Evolutionary conservation across 2,888 invertebrate genomes (phyloP).

Genomic region (Eustalomyia histrio): DNA sequence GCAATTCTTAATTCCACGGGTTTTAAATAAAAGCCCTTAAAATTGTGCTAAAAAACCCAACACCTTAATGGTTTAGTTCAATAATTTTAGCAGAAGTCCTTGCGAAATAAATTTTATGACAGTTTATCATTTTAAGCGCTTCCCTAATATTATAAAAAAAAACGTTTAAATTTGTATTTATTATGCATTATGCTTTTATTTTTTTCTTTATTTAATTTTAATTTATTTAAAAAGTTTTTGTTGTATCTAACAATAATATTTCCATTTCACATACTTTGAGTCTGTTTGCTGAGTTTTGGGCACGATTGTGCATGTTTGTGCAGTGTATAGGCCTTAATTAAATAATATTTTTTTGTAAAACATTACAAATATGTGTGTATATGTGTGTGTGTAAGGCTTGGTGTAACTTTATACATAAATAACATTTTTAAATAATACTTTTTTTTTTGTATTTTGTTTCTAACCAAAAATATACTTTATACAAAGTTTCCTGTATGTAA

Average conservation of each 20-base stretch:
- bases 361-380: conserved; percentile 11
- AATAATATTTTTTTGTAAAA: conserved; percentile 24
- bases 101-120: too few relatives aligned
- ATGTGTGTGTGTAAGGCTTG: conserved; percentile 27
- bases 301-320: conserved; percentile 42
- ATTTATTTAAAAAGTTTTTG: too few relatives aligned
- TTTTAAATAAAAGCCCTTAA: too few relatives aligned
- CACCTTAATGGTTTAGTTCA: too few relatives aligned
- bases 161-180: too few relatives aligned
- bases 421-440: conserved; percentile 52
- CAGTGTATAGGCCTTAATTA: conserved; percentile 50
- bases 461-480: conserved; percentile 29
- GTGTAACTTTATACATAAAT: conserved; percentile 62
- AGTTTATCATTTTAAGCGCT: too few relatives aligned
- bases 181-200: too few relatives aligned
- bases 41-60: too few relatives aligned
- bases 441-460: conserved; percentile 17
- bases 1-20: too few relatives aligned
- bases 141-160: too few relatives aligned
- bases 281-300: conserved; percentile 26
- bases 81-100: too few relatives aligned
- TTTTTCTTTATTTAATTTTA: too few relatives aligned
- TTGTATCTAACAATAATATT: conserved; percentile 21
- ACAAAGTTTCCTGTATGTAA: conserved; percentile 51
- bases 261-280: conserved; percentile 41